Evolutionary conservation across 2,888 invertebrate species (phyloP).

Genomic region (Thelaira solivaga): DNA sequence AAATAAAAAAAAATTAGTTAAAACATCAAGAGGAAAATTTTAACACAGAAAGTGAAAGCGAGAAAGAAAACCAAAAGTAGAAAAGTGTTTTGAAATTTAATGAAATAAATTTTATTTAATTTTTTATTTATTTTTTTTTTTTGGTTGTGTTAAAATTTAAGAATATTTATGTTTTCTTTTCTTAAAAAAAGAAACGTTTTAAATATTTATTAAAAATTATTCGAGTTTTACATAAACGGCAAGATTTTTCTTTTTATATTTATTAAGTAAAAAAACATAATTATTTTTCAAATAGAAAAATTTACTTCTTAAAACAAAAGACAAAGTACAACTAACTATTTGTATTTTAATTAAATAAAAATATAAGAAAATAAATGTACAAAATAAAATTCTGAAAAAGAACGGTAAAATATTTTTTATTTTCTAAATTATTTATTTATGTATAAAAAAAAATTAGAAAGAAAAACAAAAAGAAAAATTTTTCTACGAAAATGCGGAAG

Average conservation of each 20-base stretch:
- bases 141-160: slow-evolving; percentile 2
- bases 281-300: slow-evolving; percentile 32
- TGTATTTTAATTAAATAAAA: slow-evolving; percentile 2
- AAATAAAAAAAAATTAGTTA: slow-evolving; percentile 42
- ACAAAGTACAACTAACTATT: slow-evolving; percentile 32
- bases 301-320: slow-evolving; percentile 28
- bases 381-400: slow-evolving; percentile 31
- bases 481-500: slow-evolving; percentile 62
- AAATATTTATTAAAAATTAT: slow-evolving; percentile 16
- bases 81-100: slow-evolving; percentile 18
- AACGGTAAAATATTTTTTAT: slow-evolving; percentile 21
- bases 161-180: background rate
- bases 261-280: slow-evolving; percentile 29
- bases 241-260: slow-evolving; percentile 48
- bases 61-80: slow-evolving; percentile 11
- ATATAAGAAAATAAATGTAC: slow-evolving; percentile 30
- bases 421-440: too few species aligned
- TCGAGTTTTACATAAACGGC: slow-evolving; percentile 55
- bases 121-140: background rate
- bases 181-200: background rate
- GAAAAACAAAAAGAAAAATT: slow-evolving; percentile 25
- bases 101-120: background rate
- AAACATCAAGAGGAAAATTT: slow-evolving; percentile 29
- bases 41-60: slow-evolving; percentile 22
- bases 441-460: too few species aligned